These are phyloP conservation scores for Ameiurus melas DNA, from an alignment of 2,113 vertebrate species.

Conservation along the genomic window DNA sequence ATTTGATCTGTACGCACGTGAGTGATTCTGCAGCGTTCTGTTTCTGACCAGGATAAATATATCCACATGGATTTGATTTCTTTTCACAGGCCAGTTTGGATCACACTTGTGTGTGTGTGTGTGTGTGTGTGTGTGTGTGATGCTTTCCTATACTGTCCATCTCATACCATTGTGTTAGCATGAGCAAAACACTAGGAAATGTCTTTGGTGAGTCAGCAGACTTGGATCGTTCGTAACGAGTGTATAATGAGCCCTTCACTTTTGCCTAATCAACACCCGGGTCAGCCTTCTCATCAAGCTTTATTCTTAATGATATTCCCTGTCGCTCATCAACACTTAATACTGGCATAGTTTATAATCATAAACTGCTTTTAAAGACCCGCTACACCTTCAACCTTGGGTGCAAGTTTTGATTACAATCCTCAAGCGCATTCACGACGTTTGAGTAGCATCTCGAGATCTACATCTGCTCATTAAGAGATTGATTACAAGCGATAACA, in stretches of 20 bases:
- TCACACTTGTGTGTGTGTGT: not conserved
- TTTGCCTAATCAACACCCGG: conserved; percentile 39
- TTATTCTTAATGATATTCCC: conserved; percentile 14
- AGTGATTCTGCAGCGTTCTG: too few species aligned
- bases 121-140: not conserved
- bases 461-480: not conserved
- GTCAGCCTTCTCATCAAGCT: conserved; percentile 32
- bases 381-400: not conserved
- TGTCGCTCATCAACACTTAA: conserved; percentile 5
- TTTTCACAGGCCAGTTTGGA: not conserved
- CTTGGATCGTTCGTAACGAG: conserved; percentile 38
- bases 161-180: not conserved
- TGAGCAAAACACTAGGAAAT: not conserved
- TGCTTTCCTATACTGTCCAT: not conserved
- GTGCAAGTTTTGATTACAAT: not conserved
- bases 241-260: conserved; percentile 36
- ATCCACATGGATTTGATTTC: not conserved
- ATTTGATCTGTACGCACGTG: not conserved
- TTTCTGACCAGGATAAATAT: not conserved
- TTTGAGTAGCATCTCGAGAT: not conserved
- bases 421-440: not conserved
- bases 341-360: not conserved
- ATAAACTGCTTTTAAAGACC: not conserved
- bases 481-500: too few species aligned
- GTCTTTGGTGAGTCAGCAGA: not conserved